Percentiles rank a stretch among this genome's conserved stretches.
Evolutionary conservation across 2,797 vertebrate species (phyloP).

Genomic region (Momotus momota): DNA sequence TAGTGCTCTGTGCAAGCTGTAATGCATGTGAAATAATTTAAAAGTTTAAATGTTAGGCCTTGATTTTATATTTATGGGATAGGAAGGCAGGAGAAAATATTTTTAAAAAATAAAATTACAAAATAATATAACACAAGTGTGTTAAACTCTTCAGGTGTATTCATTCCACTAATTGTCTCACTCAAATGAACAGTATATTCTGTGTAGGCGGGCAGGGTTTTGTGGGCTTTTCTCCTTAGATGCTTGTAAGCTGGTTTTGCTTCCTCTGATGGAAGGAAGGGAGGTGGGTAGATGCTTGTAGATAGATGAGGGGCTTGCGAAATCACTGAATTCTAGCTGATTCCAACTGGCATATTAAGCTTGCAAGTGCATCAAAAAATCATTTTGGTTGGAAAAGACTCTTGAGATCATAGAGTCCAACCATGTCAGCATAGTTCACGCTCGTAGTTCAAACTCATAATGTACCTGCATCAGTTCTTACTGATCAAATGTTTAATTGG

Average conservation of each 20-base stretch:
- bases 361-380: neutral
- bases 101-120: neutral
- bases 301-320: neutral
- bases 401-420: too few relatives aligned
- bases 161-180: neutral
- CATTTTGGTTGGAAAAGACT: too few relatives aligned
- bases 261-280: neutral
- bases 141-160: neutral
- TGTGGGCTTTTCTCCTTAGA: neutral
- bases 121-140: neutral
- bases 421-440: too few relatives aligned
- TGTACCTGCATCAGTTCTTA: neutral
- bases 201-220: rapidly evolving
- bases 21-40: neutral
- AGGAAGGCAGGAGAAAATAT: neutral
- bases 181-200: neutral
- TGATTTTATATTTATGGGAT: neutral
- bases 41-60: neutral
- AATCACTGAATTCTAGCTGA: neutral
- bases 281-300: neutral
- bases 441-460: neutral
- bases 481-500: neutral
- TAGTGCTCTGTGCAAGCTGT: neutral
- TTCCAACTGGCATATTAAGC: neutral
- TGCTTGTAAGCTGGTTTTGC: neutral